These are phyloP conservation scores for Ridgeia piscesae DNA, from an alignment of 1,140 invertebrate genomes.

Conservation along the genomic window DNA sequence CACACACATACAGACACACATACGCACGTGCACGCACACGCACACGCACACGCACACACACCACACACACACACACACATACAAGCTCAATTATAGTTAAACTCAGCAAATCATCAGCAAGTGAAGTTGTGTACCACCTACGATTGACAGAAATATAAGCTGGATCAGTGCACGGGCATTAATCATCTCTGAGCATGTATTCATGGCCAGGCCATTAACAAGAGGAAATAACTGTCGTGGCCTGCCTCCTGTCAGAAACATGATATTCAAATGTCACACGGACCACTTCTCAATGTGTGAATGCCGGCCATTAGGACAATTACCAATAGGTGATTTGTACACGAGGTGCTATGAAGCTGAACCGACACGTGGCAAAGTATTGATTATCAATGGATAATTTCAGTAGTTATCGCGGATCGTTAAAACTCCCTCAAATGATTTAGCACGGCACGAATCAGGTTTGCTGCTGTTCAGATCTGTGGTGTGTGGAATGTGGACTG, in stretches of 20 bases:
- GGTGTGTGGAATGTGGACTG: too few relatives aligned
- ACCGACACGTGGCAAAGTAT: neutral
- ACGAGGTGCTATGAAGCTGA: neutral
- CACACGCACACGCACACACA: too few relatives aligned
- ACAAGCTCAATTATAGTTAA: too few relatives aligned
- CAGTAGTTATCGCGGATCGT: neutral
- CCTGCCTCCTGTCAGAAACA: neutral
- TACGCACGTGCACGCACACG: too few relatives aligned
- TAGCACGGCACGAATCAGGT: neutral
- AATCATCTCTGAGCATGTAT: neutral
- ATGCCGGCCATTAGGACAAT: neutral
- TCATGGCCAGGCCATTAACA: neutral
- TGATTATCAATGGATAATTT: neutral
- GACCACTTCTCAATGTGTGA: neutral
- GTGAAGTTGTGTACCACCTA: neutral
- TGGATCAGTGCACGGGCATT: neutral
- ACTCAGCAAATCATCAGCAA: neutral
- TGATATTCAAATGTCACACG: neutral
- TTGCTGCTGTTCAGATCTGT: too few relatives aligned
- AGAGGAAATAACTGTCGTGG: neutral
- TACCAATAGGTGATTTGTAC: neutral
- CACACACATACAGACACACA: too few relatives aligned
- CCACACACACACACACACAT: too few relatives aligned
- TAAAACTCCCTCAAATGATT: neutral
- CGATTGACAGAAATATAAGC: neutral